Base-by-base conservation (phyloP, 2,888 invertebrate genomes). In the Trissolcus brochymenae region DNA sequence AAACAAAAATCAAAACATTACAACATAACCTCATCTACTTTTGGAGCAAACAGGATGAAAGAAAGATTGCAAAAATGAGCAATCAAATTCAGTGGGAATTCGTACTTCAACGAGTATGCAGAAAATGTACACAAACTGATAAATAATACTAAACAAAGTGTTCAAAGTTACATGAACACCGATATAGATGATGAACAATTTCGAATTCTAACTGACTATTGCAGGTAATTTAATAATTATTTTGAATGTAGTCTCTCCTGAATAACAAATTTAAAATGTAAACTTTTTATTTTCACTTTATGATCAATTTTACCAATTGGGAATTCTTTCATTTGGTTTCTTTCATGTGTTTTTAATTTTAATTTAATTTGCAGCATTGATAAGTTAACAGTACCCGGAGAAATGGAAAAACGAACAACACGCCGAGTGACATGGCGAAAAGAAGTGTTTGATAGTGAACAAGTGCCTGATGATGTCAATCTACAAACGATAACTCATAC, bases 171-270 rank as follows among this genome's bases (percentile, higher is more conserved):
- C 19, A 86, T 88, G 84, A 82, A 78, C n/a, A 71, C 67, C 6
- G 61, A 82, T 6, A 80, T 91, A 6, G 88, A 83, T 60, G 87
- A 90, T 66, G 85, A 89, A 16, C 90, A 91, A 73, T 90, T 89
- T 81, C 80, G 86, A 0, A 87, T 90, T 67, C 81, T 92, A 3
- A 81, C 86, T 1, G 85, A 86, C 6, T 90, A 90, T 82, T 92
- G 92, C 88, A 91, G 90, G 91, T 91, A 83, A 40, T 35, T 35
- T 7, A 46, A 46, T 46, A 6, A 46, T 6, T 46, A 46, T 16
- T 16, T 14, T 46, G 7, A 14, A 16, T 14, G 14, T 46, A 14
- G 1, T 46, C 14, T n/a, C n/a, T n/a, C n/a, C n/a, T n/a, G n/a
- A 46, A 14, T 46, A 2, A 14, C 16, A 6, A 51, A 51, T 13